Base-by-base conservation (phyloP, 2,113 vertebrate species). In the Rhodinocichla rosea region DNA sequence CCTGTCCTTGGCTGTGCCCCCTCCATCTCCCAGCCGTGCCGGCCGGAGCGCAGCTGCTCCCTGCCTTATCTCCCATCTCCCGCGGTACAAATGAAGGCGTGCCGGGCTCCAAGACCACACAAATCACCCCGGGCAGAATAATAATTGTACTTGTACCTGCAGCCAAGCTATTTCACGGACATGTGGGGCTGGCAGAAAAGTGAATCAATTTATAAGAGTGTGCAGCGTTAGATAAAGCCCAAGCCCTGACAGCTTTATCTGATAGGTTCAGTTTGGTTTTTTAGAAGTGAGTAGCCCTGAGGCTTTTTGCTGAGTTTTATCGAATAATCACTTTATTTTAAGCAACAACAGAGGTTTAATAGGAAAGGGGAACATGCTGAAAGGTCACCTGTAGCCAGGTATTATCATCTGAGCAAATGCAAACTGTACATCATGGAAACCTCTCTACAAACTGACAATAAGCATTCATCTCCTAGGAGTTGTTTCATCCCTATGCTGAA, bases 131-230 rank as follows among this genome's bases (percentile, higher is more conserved):
- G 62, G 96, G 97, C 6, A 0, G 94, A 98, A 97, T 97, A 97
- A 98, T 97, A 97, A 97, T 97, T 97, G 90, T 59, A 94, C 96
- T 97, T 90, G 96, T 94, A 97, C 85, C 91, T 77, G 94, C 77
- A 97, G 96, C 89, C 80, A 92, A 89, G 83, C 94, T 98, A 97
- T 98, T 98, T 97, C 97, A 97, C 80, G 90, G 97, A 96, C 85
- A 78, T 82, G 95, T 89, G 93, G 82, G 95, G 90, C 57, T 95
- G 96, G 95, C 94, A 97, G 97, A 96, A 94, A 95, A 97, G 94
- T 56, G 95, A 98, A 98, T 98, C 97, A 96, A 97, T 98, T 98
- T 98, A 96, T 87, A 95, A 96, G 90, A 92, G 92, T 91, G 95
- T 97, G 96, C 92, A 95, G 94, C 24, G 15, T 95, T 97, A 97